Conservation (phyloP, 1,140 invertebrate species). For the Brachionus manjavacas region DNA sequence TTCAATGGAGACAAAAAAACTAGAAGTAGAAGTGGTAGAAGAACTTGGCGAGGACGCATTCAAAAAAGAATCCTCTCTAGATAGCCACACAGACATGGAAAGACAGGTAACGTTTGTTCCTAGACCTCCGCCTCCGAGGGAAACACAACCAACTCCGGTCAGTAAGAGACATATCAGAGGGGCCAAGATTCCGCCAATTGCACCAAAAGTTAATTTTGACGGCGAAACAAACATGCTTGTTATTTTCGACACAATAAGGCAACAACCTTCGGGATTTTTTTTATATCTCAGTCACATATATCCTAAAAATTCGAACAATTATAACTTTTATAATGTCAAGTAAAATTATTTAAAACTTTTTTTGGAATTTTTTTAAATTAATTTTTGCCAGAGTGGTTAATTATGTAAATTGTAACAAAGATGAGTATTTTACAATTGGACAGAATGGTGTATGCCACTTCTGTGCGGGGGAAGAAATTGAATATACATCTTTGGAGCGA, state of each 20-base stretch:
- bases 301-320: slow-evolving; percentile 18
- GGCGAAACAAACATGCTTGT: slow-evolving; percentile 15
- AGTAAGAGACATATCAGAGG: neutral
- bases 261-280: slow-evolving; percentile 33
- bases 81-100: neutral
- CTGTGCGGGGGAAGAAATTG: slow-evolving; percentile 23
- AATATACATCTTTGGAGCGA: slow-evolving; percentile 10
- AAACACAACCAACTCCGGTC: neutral
- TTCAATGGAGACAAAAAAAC: neutral
- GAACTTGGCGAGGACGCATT: slow-evolving; percentile 7
- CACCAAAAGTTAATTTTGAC: slow-evolving; percentile 11
- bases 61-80: slow-evolving; percentile 10
- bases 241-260: slow-evolving; percentile 6
- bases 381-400: slow-evolving; percentile 22
- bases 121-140: neutral
- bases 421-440: slow-evolving; percentile 43
- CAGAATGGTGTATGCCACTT: slow-evolving; percentile 28
- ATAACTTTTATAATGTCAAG: slow-evolving; percentile 44
- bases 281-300: slow-evolving; percentile 39
- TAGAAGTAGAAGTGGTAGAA: neutral
- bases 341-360: neutral
- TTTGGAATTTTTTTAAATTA: neutral
- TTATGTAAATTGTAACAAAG: slow-evolving; percentile 27
- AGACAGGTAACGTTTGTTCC: neutral
- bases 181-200: slow-evolving; percentile 13